These are phyloP conservation scores for Dasypolia templi DNA, from an alignment of 2,888 invertebrate species.

Conservation along the genomic window DNA sequence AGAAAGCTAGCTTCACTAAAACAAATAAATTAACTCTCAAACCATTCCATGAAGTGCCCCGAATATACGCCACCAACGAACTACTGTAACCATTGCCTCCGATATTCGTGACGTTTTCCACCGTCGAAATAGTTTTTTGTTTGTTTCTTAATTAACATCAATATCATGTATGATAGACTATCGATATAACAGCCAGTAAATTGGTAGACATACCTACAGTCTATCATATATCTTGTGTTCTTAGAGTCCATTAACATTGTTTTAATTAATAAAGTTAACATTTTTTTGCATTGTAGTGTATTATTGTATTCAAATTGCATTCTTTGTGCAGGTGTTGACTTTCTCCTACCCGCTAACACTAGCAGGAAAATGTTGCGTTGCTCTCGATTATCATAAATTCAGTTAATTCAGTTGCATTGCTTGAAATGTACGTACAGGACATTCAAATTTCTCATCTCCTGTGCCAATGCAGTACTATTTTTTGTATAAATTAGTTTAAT, in stretches of 20 bases:
- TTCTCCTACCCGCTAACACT: conserved; percentile 89
- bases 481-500: conserved; percentile 67
- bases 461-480: conserved; percentile 76
- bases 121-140: conserved; percentile 72
- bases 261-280: conserved; percentile 84
- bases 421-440: conserved; percentile 83
- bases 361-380: conserved; percentile 90
- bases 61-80: conserved; percentile 57
- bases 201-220: conserved; percentile 63
- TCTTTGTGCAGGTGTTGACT: conserved; percentile 90
- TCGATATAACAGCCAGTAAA: conserved; percentile 35
- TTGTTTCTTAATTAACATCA: conserved; percentile 73
- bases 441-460: conserved; percentile 81
- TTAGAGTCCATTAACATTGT: conserved; percentile 84
- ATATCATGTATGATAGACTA: conserved; percentile 77
- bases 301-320: conserved; percentile 87
- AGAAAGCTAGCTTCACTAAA: conserved; percentile 86
- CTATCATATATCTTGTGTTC: conserved; percentile 81
- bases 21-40: conserved; percentile 87
- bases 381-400: conserved; percentile 82
- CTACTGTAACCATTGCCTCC: conserved; percentile 64
- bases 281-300: conserved; percentile 89
- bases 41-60: conserved; percentile 70
- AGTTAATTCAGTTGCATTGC: conserved; percentile 80
- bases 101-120: conserved; percentile 87